Conservation (phyloP, 2,113 vertebrate species). For the Actenoides lindsayi region DNA sequence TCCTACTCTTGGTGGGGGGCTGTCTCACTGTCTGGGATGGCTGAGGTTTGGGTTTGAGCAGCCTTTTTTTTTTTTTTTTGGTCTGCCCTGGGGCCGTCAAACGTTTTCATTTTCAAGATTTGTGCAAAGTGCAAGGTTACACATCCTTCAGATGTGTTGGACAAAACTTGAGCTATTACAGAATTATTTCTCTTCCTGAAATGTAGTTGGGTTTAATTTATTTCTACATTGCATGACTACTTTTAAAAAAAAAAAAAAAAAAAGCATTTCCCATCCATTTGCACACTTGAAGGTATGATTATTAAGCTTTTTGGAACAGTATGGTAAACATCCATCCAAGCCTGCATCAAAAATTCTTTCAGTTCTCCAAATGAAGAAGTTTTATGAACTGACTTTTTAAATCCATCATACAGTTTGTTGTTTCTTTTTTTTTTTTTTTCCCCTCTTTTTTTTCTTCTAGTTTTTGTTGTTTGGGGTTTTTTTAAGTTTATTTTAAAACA, state of each 20-base stretch:
- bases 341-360: neutral
- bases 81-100: neutral
- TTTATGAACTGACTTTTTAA: neutral
- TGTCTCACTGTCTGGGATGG: neutral
- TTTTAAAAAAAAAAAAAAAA: neutral
- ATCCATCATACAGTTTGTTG: neutral
- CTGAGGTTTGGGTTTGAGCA: neutral
- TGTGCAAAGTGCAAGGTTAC: neutral
- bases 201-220: neutral
- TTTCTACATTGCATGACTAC: neutral
- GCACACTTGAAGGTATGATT: neutral
- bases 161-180: neutral
- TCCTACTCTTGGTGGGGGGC: neutral
- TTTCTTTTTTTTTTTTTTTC: neutral
- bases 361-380: neutral
- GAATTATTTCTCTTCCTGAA: neutral
- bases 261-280: neutral
- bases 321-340: neutral
- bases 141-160: neutral
- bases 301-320: neutral
- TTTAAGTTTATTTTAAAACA: neutral
- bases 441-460: no score
- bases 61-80: neutral
- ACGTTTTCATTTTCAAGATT: fast-evolving
- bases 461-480: neutral